Base-by-base conservation (phyloP, 2,888 invertebrate genomes). In the Thymelicus acteon region DNA sequence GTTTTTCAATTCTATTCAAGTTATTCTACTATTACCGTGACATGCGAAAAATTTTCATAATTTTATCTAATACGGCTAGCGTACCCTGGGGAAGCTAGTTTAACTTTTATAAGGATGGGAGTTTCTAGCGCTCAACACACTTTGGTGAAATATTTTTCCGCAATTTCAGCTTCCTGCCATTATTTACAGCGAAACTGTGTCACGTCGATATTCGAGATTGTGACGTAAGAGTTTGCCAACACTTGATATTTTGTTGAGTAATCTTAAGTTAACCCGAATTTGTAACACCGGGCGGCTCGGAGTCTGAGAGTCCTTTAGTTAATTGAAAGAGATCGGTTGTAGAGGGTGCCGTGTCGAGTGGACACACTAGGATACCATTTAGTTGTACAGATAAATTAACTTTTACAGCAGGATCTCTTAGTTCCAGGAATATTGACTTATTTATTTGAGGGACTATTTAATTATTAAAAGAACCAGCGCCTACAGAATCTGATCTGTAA, bases 321-420 rank as follows among this genome's bases (percentile, higher is more conserved):
- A 91, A 92, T 91, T 91, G 91, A 90, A 91, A 91, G 88, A 90
- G 89, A 91, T 90, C 89, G 84, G 77, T 77, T 81, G 78, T 80
- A 78, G 80, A 85, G 84, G 76, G 76, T 68, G 75, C 73, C 80
- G 84, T 80, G 81, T 84, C 74, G 80, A 85, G 86, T 81, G 80
- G 73, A 74, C 74, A 82, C 80, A 85, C 84, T 84, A 82, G 72
- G 74, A 74, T 75, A 73, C 75, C 73, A 72, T 75, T 75, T 74
- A 75, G 72, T 74, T 74, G 58, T 54, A 7, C 54, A 10, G 54
- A 24, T 54, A 54, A 54, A 24, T 54, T 8, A 54, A 24, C 54
- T 19, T 37, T 58, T 57, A 12, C 8, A 31, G 3, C 4, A 31
- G 31, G 31, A 31, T 31, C 31, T 31, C 19, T 31, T 31, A 31